Conservation (phyloP, 2,113 vertebrate species). For the Petrocephalus zakoni region DNA sequence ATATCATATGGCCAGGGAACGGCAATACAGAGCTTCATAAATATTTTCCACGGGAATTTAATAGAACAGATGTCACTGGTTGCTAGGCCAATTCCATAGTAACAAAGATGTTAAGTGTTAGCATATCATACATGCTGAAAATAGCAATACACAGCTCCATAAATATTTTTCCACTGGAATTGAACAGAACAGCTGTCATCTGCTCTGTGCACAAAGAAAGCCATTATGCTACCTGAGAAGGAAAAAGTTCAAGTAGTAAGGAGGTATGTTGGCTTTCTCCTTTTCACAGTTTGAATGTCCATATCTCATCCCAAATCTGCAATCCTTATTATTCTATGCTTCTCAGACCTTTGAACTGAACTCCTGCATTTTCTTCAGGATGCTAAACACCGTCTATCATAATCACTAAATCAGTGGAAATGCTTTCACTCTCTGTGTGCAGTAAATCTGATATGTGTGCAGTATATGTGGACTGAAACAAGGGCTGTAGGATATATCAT, state of each 20-base stretch:
- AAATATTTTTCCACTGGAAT: not conserved
- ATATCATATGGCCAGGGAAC: not conserved
- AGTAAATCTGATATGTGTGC: too few species aligned
- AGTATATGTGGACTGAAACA: too few species aligned
- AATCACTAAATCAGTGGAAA: not conserved
- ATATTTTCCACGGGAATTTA: constrained; percentile 8
- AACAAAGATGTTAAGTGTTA: not conserved
- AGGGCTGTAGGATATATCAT: too few species aligned
- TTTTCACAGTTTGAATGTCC: not conserved
- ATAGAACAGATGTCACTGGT: not conserved
- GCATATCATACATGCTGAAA: not conserved
- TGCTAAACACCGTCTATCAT: not conserved
- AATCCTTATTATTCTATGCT: not conserved
- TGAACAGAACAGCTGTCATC: not conserved
- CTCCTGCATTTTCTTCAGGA: not conserved
- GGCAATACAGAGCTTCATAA: not conserved
- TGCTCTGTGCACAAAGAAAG: not conserved
- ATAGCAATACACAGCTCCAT: not conserved
- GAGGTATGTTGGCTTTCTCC: not conserved
- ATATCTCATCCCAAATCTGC: not conserved
- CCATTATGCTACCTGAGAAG: not conserved
- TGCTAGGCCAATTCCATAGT: not conserved
- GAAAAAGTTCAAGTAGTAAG: not conserved
- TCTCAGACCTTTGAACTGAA: not conserved
- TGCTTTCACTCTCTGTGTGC: too few species aligned